Conservation (phyloP, 2,797 vertebrate species). For the Neostethus bicornis region DNA sequence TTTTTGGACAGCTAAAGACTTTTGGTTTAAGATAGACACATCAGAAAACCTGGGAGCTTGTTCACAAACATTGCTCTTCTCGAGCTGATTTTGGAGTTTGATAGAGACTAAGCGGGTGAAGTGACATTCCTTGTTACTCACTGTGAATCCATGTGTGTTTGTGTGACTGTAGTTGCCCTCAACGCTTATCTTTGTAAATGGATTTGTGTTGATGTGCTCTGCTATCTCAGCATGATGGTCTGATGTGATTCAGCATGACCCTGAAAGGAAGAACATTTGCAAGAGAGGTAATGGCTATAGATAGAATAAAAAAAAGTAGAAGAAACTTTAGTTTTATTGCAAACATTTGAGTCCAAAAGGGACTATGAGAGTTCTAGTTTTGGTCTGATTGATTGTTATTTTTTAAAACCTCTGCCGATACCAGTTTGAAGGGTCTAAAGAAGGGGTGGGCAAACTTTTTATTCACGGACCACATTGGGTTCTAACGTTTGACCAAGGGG, state of each 20-base stretch:
- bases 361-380: too few species aligned
- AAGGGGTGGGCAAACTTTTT: too few species aligned
- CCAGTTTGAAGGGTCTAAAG: too few species aligned
- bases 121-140: constrained; percentile 30
- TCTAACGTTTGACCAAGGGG: too few species aligned
- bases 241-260: constrained; percentile 71
- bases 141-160: constrained; percentile 1
- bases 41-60: constrained; percentile 30
- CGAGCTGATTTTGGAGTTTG: constrained; percentile 21
- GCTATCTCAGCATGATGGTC: constrained; percentile 56
- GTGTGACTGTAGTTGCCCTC: constrained; percentile 22
- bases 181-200: constrained; percentile 69
- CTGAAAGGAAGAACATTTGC: constrained; percentile 28
- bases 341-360: too few species aligned
- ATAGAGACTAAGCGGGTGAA: constrained; percentile 27
- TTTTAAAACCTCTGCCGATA: too few species aligned
- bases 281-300: too few species aligned
- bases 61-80: constrained; percentile 30
- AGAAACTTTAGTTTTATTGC: too few species aligned
- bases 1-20: constrained; percentile 2
- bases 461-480: too few species aligned
- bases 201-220: constrained; percentile 63
- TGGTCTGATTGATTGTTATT: too few species aligned
- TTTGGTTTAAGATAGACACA: constrained; percentile 24
- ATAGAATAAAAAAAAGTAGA: too few species aligned